Conservation (phyloP, 2,888 invertebrate genomes). For the Seira ritae region DNA sequence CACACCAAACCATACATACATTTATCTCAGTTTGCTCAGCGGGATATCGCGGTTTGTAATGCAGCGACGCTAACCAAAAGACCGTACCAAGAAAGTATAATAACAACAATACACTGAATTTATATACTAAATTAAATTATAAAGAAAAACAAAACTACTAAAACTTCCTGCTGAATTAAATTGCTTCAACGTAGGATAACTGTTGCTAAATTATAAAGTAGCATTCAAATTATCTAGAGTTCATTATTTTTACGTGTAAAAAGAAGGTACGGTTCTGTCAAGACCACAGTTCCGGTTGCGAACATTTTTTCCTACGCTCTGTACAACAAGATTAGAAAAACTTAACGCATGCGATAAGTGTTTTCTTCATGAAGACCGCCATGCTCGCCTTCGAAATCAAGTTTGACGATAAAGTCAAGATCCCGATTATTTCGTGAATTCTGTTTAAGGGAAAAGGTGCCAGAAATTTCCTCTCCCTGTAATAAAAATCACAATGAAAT, state of each 20-base stretch:
- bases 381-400: slow-evolving; percentile 94
- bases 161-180: no score
- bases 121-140: no score
- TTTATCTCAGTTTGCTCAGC: no score
- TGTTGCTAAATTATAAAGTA: background rate
- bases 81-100: no score
- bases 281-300: slow-evolving; percentile 59
- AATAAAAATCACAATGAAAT: slow-evolving; percentile 36
- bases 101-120: no score
- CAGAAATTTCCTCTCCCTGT: slow-evolving; percentile 88
- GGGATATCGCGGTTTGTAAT: no score
- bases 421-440: slow-evolving; percentile 98
- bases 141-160: no score
- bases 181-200: background rate
- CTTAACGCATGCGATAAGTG: slow-evolving; percentile 93
- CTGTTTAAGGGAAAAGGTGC: slow-evolving; percentile 94
- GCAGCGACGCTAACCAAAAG: no score
- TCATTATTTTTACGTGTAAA: background rate
- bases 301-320: slow-evolving; percentile 36
- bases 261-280: slow-evolving; percentile 60
- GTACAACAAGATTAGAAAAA: background rate
- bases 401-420: slow-evolving; percentile 94
- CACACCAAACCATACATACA: no score
- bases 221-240: slow-evolving; percentile 5
- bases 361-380: slow-evolving; percentile 90